Evolutionary conservation across 2,113 vertebrate genomes (phyloP).

Genomic region (Formicarius rufipectus): DNA sequence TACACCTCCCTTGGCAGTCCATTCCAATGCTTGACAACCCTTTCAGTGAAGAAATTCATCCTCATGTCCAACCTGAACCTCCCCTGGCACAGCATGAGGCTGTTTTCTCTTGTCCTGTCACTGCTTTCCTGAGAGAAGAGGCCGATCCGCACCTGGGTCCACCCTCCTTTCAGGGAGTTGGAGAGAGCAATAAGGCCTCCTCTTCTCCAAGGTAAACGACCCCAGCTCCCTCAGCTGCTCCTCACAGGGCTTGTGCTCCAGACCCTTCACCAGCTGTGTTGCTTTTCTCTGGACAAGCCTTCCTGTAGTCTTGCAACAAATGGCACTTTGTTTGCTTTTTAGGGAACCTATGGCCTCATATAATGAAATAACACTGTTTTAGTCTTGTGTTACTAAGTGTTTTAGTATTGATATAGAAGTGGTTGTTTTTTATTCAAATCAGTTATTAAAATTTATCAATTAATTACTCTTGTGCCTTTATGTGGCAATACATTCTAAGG

Average conservation of each 20-base stretch:
- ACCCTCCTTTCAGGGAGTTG: neutral
- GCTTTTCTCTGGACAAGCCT: neutral
- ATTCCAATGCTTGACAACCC: neutral
- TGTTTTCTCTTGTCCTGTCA: neutral
- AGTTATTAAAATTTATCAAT: neutral
- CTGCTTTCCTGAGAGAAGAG: neutral
- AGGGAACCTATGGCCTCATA: neutral
- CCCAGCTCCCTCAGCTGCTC: neutral
- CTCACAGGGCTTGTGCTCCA: neutral
- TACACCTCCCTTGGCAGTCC: neutral
- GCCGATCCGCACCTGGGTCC: accelerated
- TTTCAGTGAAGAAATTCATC: neutral
- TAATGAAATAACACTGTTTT: neutral
- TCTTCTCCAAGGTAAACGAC: neutral
- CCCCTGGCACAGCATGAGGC: neutral
- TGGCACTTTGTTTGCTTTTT: neutral
- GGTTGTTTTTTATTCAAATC: neutral
- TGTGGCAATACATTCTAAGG: neutral
- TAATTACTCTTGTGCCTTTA: neutral
- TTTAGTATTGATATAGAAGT: neutral
- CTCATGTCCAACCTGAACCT: neutral
- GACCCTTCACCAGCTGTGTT: neutral
- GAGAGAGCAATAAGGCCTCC: neutral
- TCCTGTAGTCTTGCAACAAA: neutral
- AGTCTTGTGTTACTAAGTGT: neutral